Conservation (phyloP, 2,113 vertebrate genomes). For the Bufo bufo region DNA sequence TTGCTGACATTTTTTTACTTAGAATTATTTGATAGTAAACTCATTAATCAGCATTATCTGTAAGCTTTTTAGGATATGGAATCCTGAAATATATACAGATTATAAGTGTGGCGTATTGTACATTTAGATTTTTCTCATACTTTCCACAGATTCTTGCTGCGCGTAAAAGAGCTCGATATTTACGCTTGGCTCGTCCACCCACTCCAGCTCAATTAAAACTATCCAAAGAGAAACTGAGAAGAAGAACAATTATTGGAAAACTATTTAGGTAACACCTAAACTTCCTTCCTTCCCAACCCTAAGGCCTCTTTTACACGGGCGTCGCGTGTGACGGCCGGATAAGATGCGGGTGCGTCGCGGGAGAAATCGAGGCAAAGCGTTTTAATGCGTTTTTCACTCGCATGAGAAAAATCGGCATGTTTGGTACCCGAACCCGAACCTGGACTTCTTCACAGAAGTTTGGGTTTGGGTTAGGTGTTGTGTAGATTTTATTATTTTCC, state of each 20-base stretch:
- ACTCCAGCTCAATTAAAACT: conserved; percentile 67
- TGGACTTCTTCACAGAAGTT: no score
- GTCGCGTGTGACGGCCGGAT: no score
- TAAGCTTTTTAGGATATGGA: not conserved
- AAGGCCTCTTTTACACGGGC: no score
- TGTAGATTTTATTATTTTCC: no score
- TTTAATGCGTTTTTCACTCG: no score
- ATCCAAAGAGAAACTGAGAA: conserved; percentile 63
- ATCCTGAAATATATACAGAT: not conserved
- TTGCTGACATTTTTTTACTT: not conserved
- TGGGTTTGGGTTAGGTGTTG: no score
- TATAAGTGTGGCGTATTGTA: not conserved
- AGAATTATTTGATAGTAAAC: not conserved
- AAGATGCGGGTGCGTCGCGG: no score
- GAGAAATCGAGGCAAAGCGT: no score
- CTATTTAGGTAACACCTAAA: conserved; percentile 69
- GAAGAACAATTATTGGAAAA: conserved; percentile 60
- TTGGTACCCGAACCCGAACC: no score
- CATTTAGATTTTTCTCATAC: not conserved
- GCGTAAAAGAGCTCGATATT: conserved; percentile 70
- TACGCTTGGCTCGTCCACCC: conserved; percentile 70
- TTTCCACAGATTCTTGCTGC: conserved; percentile 70
- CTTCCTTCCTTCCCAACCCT: not conserved
- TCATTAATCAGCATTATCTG: no score
- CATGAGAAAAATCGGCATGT: no score